These are phyloP conservation scores for Nibea coibor DNA, from an alignment of 2,113 vertebrate genomes.

Conservation along the genomic window DNA sequence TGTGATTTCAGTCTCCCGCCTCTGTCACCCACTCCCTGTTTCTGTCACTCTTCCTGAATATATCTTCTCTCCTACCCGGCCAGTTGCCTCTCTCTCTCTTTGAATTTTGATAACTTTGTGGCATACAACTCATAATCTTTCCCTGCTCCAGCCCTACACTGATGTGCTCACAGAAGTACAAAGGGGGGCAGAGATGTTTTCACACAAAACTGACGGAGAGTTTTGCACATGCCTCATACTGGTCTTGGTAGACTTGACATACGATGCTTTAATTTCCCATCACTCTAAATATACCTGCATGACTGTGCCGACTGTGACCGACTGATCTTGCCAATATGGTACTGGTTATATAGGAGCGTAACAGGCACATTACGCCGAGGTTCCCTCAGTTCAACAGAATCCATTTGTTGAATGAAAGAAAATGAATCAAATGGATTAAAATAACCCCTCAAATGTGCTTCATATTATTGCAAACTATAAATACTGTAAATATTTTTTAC, in stretches of 20 bases:
- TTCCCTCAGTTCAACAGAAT: too few relatives aligned
- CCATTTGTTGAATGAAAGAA: too few relatives aligned
- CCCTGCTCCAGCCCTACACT: background rate
- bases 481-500: too few relatives aligned
- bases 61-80: slow-evolving; percentile 16
- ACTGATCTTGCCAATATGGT: background rate
- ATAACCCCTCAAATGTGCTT: background rate
- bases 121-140: slow-evolving; percentile 2
- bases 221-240: slow-evolving; percentile 15
- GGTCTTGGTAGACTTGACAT: slow-evolving; percentile 7
- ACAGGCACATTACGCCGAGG: too few relatives aligned
- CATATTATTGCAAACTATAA: background rate
- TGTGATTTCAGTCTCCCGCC: slow-evolving; percentile 35
- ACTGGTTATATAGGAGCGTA: background rate
- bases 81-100: background rate
- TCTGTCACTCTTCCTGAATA: slow-evolving; percentile 34
- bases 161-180: slow-evolving; percentile 15
- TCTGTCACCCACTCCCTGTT: slow-evolving; percentile 26
- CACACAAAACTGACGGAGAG: background rate
- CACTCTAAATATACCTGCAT: slow-evolving; percentile 4
- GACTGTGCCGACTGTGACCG: background rate
- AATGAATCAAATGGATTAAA: too few relatives aligned
- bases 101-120: slow-evolving; percentile 46
- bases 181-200: slow-evolving; percentile 10
- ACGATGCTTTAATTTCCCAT: background rate